A percentile compares a stretch with the other conserved stretches of the same genome.
Evolutionary conservation across 2,113 vertebrate species (phyloP).

Genomic region (Gallinago paraguaiae): DNA sequence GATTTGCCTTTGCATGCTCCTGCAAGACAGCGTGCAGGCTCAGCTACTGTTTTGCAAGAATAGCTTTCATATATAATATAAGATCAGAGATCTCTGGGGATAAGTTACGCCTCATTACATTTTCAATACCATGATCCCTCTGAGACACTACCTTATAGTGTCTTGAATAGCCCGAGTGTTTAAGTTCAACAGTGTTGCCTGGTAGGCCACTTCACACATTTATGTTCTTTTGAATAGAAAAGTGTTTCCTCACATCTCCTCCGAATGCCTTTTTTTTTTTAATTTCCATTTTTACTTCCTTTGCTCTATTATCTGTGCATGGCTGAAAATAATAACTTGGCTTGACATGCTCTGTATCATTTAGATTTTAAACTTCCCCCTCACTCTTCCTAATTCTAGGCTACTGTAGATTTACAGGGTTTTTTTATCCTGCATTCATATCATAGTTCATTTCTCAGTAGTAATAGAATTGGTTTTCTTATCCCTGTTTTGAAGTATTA

Average conservation of each 20-base stretch:
- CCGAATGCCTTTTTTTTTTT: not conserved
- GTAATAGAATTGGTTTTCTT: conserved; percentile 40
- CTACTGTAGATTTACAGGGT: not conserved
- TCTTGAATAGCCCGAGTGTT: conserved; percentile 53
- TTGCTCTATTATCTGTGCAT: conserved; percentile 17
- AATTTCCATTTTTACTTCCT: conserved; percentile 46
- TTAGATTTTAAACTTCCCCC: conserved; percentile 40
- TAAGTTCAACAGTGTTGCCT: conserved; percentile 55
- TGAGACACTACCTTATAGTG: conserved; percentile 40
- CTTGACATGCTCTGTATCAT: not conserved
- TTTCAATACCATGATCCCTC: conserved; percentile 42
- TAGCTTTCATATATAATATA: conserved; percentile 37
- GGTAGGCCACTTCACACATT: conserved; percentile 38
- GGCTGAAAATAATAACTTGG: conserved; percentile 57
- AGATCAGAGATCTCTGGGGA: conserved; percentile 42
- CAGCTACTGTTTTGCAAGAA: conserved; percentile 42
- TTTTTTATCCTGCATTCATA: conserved; percentile 28
- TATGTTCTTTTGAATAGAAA: conserved; percentile 46
- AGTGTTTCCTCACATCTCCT: conserved; percentile 27
- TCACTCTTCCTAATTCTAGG: conserved; percentile 40
- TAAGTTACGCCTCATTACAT: conserved; percentile 51
- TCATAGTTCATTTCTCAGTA: conserved; percentile 42
- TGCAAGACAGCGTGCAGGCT: not conserved
- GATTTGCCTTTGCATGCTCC: conserved; percentile 11
- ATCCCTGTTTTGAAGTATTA: conserved; percentile 32